Conservation (phyloP, 2,113 vertebrate genomes). For the Ptilorrhoa leucosticta region DNA sequence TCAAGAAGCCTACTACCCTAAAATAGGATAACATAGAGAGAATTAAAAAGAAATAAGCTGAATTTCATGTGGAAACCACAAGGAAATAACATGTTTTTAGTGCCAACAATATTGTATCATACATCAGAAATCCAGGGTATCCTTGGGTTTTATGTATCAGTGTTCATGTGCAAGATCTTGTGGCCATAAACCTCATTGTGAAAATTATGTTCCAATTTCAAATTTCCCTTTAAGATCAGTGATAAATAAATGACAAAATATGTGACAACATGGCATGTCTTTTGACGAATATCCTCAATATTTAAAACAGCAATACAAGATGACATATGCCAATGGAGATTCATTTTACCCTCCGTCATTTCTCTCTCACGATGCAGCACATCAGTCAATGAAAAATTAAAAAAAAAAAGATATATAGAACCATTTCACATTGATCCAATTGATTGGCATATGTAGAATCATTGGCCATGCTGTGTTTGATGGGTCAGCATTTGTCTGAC, state of each 20-base stretch:
- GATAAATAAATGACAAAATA: not conserved
- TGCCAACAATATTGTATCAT: too few relatives aligned
- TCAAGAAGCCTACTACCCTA: accelerated
- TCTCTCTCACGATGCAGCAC: not conserved
- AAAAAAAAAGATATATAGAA: not conserved
- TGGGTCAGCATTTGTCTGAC: not conserved
- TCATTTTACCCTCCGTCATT: not conserved
- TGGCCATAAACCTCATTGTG: not conserved
- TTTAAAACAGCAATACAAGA: not conserved
- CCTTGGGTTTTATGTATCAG: not conserved
- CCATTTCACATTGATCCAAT: not conserved
- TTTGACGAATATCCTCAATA: constrained; percentile 1
- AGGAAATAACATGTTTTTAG: not conserved
- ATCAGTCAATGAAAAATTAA: not conserved
- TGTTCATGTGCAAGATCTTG: not conserved
- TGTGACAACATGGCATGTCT: not conserved
- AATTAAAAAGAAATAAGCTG: not conserved
- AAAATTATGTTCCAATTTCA: not conserved
- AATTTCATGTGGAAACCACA: not conserved
- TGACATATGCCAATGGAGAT: not conserved
- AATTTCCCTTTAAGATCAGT: not conserved
- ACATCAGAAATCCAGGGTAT: accelerated
- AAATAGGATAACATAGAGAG: accelerated
- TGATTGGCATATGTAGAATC: not conserved
- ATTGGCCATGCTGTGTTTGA: not conserved